Evolutionary conservation across 2,113 vertebrate genomes (phyloP).

Genomic region (Eonycteris spelaea): DNA sequence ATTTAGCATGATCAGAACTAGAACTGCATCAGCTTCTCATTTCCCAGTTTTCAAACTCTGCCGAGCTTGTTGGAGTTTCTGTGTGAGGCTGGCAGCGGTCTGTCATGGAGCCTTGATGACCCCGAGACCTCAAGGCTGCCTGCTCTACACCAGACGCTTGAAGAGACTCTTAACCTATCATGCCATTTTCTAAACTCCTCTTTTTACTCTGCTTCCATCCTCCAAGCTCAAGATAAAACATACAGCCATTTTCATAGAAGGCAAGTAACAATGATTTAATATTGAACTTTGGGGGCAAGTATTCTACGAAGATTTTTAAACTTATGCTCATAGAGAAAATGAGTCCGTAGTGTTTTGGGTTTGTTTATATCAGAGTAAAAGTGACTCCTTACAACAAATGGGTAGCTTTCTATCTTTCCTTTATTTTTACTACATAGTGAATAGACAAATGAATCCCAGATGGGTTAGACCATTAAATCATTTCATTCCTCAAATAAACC

Average conservation of each 20-base stretch:
- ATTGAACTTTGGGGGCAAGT: background rate
- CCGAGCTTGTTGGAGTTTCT: background rate
- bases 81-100: background rate
- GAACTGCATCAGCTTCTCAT: background rate
- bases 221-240: background rate
- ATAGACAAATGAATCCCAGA: slow-evolving; percentile 52
- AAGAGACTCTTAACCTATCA: background rate
- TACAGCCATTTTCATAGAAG: background rate
- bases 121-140: background rate
- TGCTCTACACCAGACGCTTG: background rate
- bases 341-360: background rate
- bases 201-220: background rate
- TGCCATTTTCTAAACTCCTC: slow-evolving; percentile 6
- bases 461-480: slow-evolving; percentile 54
- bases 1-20: too few relatives aligned
- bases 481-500: slow-evolving; percentile 42
- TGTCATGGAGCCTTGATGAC: background rate
- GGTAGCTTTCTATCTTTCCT: slow-evolving; percentile 18
- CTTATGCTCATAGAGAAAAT: background rate
- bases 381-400: background rate
- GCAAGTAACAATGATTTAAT: background rate
- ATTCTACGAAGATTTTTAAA: background rate
- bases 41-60: background rate
- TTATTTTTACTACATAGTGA: slow-evolving; percentile 44
- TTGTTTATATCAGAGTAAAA: slow-evolving; percentile 27